Base-by-base conservation (phyloP, 92 coral and sea anemone species). In the Zoanthus sociatus region DNA sequence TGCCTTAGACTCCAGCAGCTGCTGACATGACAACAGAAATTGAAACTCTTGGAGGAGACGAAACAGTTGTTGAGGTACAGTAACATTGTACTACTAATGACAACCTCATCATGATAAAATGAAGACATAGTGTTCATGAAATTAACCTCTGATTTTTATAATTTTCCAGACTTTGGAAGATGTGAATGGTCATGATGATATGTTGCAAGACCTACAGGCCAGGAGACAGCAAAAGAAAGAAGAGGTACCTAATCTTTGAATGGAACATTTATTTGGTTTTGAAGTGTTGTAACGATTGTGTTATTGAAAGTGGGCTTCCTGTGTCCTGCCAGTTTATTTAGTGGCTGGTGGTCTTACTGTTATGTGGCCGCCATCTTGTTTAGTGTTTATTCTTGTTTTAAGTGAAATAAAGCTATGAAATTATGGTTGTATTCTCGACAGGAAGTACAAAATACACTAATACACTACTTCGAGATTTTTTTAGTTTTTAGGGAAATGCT, bases 181-280 rank as follows among this genome's bases (percentile, higher is more conserved):
- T 81, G 17, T 81, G 44, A 70, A 56, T 45, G 37, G 45, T 4
- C 74, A 81, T 9, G 85, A 81, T 37, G 75, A 81, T 60, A 81
- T 81, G 85, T 54, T 81, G 33, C 85, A 81, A 70, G 85, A 81
- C 46, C 54, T 81, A n/a, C 75, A 81, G 85, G 85, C 85, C 44
- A 66, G 85, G 75, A 66, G 85, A 47, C 85, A 81, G 33, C 85
- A 81, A 68, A 81, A 81, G 60, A 81, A 64, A 31, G 85, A 81
- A 50, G 85, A 81, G 85, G 85, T 81, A 81, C 42, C 2, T 33
- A 47, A 37, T 37, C 42, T 37, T 37, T 10, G 5, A 0, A 7
- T 69, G 42, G 15, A 37, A 30, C 6, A 31, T 10, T 9, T 11
- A 31, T 69, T 12, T 30, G 46, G 16, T 9, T 5, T n/a, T 14